phyloP scores from a whole-genome alignment of 2,888 invertebrate genomes.

The Megalurothrips usitatus region DNA sequence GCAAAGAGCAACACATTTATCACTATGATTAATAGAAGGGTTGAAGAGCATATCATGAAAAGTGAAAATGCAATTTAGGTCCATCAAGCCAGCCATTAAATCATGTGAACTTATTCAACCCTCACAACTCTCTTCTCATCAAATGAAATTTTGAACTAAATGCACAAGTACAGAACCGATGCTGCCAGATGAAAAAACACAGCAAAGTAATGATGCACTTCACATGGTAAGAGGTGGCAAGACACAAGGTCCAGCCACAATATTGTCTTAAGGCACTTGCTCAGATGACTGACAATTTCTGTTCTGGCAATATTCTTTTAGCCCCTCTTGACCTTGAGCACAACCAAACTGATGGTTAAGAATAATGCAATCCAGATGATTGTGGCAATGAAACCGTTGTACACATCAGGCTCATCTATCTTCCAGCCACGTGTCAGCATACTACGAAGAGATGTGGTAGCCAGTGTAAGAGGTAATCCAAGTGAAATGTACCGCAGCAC shows the following conservation, averaged over 20 bases:
- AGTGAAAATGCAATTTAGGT: neutral
- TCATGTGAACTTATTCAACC: neutral
- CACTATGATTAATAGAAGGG: neutral
- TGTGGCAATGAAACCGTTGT: constrained; percentile 81
- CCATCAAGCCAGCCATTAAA: neutral
- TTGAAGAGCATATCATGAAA: constrained; percentile 13
- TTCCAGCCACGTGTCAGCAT: constrained; percentile 86
- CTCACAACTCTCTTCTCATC: neutral
- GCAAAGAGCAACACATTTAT: neutral
- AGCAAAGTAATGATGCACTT: neutral
- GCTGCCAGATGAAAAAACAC: neutral
- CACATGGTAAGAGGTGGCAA: neutral
- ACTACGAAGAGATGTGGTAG: constrained; percentile 85
- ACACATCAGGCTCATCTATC: constrained; percentile 73
- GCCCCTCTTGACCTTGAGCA: constrained; percentile 75
- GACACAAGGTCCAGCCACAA: neutral
- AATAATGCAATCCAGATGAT: constrained; percentile 80
- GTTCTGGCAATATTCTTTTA: constrained; percentile 45
- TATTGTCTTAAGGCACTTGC: neutral
- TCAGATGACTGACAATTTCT: neutral
- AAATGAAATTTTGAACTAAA: neutral
- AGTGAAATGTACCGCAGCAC: constrained; percentile 76
- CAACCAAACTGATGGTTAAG: constrained; percentile 71
- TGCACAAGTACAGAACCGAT: neutral
- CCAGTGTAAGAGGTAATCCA: constrained; percentile 80